Base-by-base conservation (phyloP, 2,113 vertebrate genomes). In the Brienomyrus brachyistius region DNA sequence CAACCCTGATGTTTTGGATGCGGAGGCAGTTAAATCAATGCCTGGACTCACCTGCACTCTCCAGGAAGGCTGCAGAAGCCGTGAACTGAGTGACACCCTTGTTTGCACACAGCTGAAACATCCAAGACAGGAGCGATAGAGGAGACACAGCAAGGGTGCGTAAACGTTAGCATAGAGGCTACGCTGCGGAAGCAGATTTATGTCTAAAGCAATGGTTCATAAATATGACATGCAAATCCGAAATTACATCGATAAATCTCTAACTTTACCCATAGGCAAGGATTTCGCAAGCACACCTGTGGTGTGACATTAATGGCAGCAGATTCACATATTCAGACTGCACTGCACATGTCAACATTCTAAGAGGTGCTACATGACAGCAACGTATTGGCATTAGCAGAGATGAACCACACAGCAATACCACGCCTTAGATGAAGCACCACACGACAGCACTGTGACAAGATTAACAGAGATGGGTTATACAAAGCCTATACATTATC, bases 1-100 rank as follows among this genome's bases (percentile, higher is more conserved):
- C 7, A 11, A 27, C 21, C 47, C 86, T 43, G 10, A 40, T 51
- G 54, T 52, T 10, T 62, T 40, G 13, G 6, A n/a, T 40, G 8
- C 45, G 62, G 80, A 27, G 45, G 40, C 23, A 62, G 83, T 35
- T 9, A 31, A 15, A 27, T 40, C 45, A 13, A 45, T 21, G 21
- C 11, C 11, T 4, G 48, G 52, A 93, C 96, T 95, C 89, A 97
- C 96, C 90, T 95, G 95, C 96, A 97, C 90, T 97, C 95, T 88
- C 94, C 95, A 1, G 96, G 96, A 59, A 83, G 89, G 15, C 91
- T 92, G 43, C 96, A 97, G 80, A 82, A 95, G 84, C 96, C 96
- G 1, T 95, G 96, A 31, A 59, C 56, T 90, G 94, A 91, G 91
- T 95, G 96, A 91, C 96, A 97, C 0, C 95, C 94, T 82, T 94